A percentile compares a stretch with the other conserved stretches of the same genome.
Conservation (phyloP, 2,113 vertebrate species). For the Aplodontia rufa region DNA sequence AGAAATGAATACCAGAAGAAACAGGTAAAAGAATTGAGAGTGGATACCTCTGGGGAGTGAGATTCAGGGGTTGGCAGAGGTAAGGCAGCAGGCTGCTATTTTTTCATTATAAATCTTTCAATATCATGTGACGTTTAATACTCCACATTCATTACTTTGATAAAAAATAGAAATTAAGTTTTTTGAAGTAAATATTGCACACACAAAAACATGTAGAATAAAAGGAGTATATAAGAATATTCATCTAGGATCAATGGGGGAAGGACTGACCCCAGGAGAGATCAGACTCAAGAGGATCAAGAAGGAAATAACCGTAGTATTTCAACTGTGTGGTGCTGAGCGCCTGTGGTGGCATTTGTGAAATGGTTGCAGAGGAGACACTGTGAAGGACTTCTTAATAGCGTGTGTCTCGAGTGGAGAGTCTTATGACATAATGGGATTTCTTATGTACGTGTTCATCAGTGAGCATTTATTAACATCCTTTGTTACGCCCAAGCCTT, state of each 20-base stretch:
- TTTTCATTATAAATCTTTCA: constrained; percentile 33
- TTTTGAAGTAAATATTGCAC: not conserved
- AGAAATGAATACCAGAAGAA: constrained; percentile 1
- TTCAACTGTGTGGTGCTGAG: not conserved
- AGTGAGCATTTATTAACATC: not conserved
- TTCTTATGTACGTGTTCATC: not conserved
- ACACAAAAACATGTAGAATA: not conserved
- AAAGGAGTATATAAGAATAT: not conserved
- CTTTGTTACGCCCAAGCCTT: not conserved
- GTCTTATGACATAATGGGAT: not conserved
- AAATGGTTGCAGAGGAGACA: not conserved
- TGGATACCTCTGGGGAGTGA: not conserved
- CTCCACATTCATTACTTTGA: not conserved
- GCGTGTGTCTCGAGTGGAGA: not conserved
- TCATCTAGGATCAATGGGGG: not conserved
- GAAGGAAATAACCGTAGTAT: not conserved
- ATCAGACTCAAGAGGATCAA: not conserved
- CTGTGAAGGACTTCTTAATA: not conserved
- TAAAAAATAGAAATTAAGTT: constrained; percentile 19
- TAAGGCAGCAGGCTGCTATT: not conserved
- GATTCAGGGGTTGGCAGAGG: not conserved
- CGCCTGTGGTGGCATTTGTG: not conserved
- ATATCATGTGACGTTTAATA: constrained; percentile 45
- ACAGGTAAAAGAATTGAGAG: not conserved
- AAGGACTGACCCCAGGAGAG: not conserved